A percentile compares a stretch with the other conserved stretches of the same genome.
phyloP scores from a whole-genome alignment of 2,888 invertebrate species.

The Tiphia femorata region DNA sequence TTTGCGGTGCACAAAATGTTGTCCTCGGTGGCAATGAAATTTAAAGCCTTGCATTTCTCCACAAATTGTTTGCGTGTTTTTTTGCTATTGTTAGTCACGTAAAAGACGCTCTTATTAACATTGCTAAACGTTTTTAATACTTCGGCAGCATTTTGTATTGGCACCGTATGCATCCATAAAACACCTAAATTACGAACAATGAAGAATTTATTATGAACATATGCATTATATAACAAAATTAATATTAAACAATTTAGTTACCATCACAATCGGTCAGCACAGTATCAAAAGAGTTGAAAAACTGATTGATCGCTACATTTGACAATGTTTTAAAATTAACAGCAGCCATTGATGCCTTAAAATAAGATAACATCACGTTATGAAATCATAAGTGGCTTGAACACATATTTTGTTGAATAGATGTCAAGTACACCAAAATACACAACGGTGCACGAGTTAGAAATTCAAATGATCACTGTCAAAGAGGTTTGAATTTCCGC shows the following conservation, averaged over 20 bases:
- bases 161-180: slow-evolving; percentile 71
- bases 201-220: background rate
- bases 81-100: slow-evolving; percentile 78
- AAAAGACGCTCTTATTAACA: slow-evolving; percentile 74
- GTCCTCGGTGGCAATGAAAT: slow-evolving; percentile 66
- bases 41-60: slow-evolving; percentile 72
- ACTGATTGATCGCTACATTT: slow-evolving; percentile 4
- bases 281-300: slow-evolving; percentile 34
- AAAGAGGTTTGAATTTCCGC: too few relatives aligned
- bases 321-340: background rate
- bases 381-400: too few relatives aligned
- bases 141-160: slow-evolving; percentile 69
- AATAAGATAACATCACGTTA: too few relatives aligned
- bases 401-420: too few relatives aligned
- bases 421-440: too few relatives aligned
- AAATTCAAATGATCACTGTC: too few relatives aligned
- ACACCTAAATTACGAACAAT: slow-evolving; percentile 67
- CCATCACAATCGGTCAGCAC: slow-evolving; percentile 35
- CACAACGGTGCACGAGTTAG: too few relatives aligned
- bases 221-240: background rate
- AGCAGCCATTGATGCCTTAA: background rate
- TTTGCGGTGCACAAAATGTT: slow-evolving; percentile 73
- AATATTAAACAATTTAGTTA: slow-evolving; percentile 15
- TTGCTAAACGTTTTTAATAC: slow-evolving; percentile 70
- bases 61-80: slow-evolving; percentile 73